phyloP scores from a whole-genome alignment of 2,113 vertebrate genomes.

The Calonectris borealis region DNA sequence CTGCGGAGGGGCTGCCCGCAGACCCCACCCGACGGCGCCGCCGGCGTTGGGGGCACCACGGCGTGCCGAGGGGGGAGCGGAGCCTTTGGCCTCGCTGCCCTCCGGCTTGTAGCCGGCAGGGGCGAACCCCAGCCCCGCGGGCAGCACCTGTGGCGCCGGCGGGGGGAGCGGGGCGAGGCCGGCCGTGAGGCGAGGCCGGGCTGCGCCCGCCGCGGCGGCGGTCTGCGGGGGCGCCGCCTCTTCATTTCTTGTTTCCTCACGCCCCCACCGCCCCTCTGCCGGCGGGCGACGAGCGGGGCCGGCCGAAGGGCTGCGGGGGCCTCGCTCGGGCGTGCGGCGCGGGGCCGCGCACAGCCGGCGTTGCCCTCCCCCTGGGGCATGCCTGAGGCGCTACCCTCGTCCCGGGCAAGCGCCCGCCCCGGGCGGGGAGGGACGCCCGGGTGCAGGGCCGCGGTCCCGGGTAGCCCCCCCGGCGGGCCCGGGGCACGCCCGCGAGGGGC shows the following conservation, averaged over 20 bases:
- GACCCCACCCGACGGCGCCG: too few species aligned
- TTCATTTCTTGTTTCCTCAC: neutral
- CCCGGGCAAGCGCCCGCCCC: neutral
- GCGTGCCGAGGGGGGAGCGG: too few species aligned
- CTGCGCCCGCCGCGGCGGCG: neutral
- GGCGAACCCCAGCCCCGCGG: neutral
- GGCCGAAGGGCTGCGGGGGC: neutral
- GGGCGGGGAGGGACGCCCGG: too few species aligned
- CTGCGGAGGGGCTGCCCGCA: too few species aligned
- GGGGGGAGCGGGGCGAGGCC: neutral
- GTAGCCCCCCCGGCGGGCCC: too few species aligned
- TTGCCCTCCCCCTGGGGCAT: neutral
- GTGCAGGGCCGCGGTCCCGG: neutral
- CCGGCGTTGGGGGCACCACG: neutral
- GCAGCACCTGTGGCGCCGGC: slow-evolving; percentile 10
- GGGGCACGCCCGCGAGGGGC: neutral
- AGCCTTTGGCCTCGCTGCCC: neutral
- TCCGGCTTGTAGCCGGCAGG: neutral
- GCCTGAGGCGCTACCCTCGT: neutral
- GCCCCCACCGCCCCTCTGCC: neutral
- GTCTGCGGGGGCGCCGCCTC: neutral
- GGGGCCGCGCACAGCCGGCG: neutral
- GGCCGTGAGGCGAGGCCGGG: neutral
- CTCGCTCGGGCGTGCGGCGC: too few species aligned
- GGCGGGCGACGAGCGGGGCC: neutral